Evolutionary conservation across 2,888 invertebrate genomes (phyloP).

Genomic region (Caenorhabditis sulstoni): DNA sequence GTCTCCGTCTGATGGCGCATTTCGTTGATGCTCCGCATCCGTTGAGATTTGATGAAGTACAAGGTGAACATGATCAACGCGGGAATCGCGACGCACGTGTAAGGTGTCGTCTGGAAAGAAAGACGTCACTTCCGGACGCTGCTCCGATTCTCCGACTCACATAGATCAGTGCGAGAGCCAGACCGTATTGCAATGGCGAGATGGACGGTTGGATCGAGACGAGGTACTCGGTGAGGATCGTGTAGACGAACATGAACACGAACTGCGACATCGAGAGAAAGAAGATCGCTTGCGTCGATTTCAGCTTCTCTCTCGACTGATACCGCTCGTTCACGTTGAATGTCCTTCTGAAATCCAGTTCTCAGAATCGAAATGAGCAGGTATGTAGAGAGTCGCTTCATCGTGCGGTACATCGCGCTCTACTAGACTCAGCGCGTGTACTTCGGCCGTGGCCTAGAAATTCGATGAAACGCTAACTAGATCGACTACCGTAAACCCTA

Average conservation of each 20-base stretch:
- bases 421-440: too few relatives aligned
- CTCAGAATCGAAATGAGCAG: background rate
- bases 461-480: too few relatives aligned
- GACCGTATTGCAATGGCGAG: constrained; percentile 26
- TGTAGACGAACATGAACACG: constrained; percentile 28
- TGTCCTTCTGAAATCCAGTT: constrained; percentile 18
- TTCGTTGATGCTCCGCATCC: constrained; percentile 31
- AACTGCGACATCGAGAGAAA: constrained; percentile 52
- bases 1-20: constrained; percentile 31
- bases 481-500: too few relatives aligned
- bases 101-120: constrained; percentile 51
- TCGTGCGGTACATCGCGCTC: too few relatives aligned
- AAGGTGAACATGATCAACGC: constrained; percentile 35
- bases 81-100: constrained; percentile 36
- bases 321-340: constrained; percentile 41
- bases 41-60: constrained; percentile 31
- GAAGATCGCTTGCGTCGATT: constrained; percentile 49
- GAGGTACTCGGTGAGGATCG: constrained; percentile 28
- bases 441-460: too few relatives aligned
- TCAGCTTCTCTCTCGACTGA: constrained; percentile 31
- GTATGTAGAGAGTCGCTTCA: too few relatives aligned
- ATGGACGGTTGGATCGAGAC: constrained; percentile 13
- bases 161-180: constrained; percentile 32
- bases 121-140: too few relatives aligned
- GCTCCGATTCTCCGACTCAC: too few relatives aligned